Base-by-base conservation (phyloP, 2,888 invertebrate genomes). In the Hoplodrina blanda region DNA sequence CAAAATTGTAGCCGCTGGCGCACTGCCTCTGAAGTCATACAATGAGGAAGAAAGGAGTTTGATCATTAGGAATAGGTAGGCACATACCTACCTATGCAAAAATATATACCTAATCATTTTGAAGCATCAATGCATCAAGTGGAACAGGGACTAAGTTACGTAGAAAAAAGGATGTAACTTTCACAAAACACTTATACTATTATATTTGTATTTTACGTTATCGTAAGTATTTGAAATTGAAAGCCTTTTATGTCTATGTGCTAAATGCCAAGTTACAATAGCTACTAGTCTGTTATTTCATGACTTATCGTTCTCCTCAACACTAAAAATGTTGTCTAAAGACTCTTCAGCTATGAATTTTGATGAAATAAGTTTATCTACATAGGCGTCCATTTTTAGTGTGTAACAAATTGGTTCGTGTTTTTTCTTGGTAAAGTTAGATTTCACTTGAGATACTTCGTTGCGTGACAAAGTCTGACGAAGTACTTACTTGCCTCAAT, bases 51-150 rank as follows among this genome's bases (percentile, higher is more conserved):
- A 37, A 59, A 59, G 20, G 6, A 59, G 33, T 49, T 59, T 49
- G 11, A 49, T 49, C 20, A n/a, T 44, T 15, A 6, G 15, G 41
- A 69, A 76, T 41, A 46, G 6, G 17, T 49, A 70, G 10, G n/a
- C 8, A n/a, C 8, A 4, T 33, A 33, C 8, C 5, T 33, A 33
- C 8, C 33, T 7, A 7, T 54, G 25, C 25, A 70, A 66, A 69
- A 66, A 66, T 54, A 67, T 30, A 68, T 19, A n/a, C n/a, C n/a
- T n/a, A 67, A 49, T 30, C 7, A 67, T 65, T 70, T 37, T 25
- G 25, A 25, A 25, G 25, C 25, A 25, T 25, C 25, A 25, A 25
- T 25, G 17, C 41, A 6, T 41, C 15, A 49, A 30, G 15, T 15
- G 11, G 8, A 54, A 11, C n/a, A 15, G 13, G 17, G 49, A 67